Evolutionary conservation across 2,113 vertebrate species (phyloP), one percentile per base, ranked within the genome.

Genomic region (Camarhynchus parvulus): DNA sequence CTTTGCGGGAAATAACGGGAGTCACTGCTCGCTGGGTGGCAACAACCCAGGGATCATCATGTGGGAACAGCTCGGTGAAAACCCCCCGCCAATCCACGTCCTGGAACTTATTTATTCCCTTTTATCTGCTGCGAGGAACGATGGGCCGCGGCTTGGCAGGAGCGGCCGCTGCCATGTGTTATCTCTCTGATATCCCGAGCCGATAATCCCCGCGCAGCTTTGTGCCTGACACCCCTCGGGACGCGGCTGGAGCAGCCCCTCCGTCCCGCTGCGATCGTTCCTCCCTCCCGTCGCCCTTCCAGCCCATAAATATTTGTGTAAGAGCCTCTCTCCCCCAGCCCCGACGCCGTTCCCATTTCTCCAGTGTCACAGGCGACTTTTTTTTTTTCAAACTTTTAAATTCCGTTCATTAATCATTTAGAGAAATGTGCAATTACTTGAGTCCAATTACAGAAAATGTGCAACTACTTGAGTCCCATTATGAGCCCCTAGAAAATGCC

Each of bases 381-480:
- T 59, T 86, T 64, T 55, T 35, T 35, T 11, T 47, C 75, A 39
- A 92, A 27, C 89, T 95, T 95, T 84, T 70, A 30, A 83, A 94
- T 96, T 83, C 96, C 53, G 75, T 90, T 94, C 70, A 96, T 96
- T 89, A 93, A 92, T 96, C 93, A 68, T 89, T 95, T 87, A 92
- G 96, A 94, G 97, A 97, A 97, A 93, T 82, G 84, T 89, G 93
- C 96, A 92, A 97, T 98, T 95, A 97, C 93, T 42, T 22, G 91
- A 94, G 95, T 46, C 96, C 97, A 80, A 84, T 96, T 95, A 94
- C 23, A 16, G 95, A 87, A 97, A 97, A 96, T 93, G 94, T 92
- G 95, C 80, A 95, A 96, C 94, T 97, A 89, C 94, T 96, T 56
- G 91, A 97, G 95, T 95, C 96, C 96, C 78, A 87, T 95, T 94